Base-by-base conservation (phyloP, 1,140 invertebrate genomes). In the Alviniconcha marisindica region DNA sequence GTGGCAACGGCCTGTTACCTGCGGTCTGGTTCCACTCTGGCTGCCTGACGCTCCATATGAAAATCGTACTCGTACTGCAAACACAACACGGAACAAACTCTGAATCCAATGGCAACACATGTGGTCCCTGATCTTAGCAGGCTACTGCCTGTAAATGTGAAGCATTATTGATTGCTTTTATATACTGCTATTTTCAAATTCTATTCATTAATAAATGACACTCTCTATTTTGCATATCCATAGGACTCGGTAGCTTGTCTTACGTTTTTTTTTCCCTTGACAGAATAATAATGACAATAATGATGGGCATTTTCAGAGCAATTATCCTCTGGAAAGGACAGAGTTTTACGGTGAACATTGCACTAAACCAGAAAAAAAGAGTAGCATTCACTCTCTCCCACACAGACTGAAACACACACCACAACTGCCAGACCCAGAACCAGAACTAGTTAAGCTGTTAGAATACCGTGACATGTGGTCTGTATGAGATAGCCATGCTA, bases 1-100 rank as follows among this genome's bases (percentile, higher is more conserved):
- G 33, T 38, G 38, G 14, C 5, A 24, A 5, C 12, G 14, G 15
- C 0, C 10, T 3, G 18, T 80, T 80, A 80, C 38, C 56, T 80
- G 2, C 18, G 21, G 10, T 69, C 78, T 44, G 78, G 78, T 38
- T 80, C 56, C 33, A 80, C 38, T 4, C 78, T 44, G 15, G 54
- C 56, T 15, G 82, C 82, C 14, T 74, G 54, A 14, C 56, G 74
- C 60, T 83, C 82, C 82, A 78, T 42, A 3, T 36, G 33, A 44
- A 83, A 83, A 38, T 83, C 74, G 40, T 83, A 83, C n/a, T 83
- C 44, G 56, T 83, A 83, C 82, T 83, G 82, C 12, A 78, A 44
- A 66, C 5, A 77, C n/a, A 77, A 63, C 31, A 66, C 18, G 48
- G 21, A 40, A 38, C 36, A 42, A n/a, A 42, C 42, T 2, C 44